Conservation (phyloP, 2,888 invertebrate genomes). For the Cantharis flavilabris region DNA sequence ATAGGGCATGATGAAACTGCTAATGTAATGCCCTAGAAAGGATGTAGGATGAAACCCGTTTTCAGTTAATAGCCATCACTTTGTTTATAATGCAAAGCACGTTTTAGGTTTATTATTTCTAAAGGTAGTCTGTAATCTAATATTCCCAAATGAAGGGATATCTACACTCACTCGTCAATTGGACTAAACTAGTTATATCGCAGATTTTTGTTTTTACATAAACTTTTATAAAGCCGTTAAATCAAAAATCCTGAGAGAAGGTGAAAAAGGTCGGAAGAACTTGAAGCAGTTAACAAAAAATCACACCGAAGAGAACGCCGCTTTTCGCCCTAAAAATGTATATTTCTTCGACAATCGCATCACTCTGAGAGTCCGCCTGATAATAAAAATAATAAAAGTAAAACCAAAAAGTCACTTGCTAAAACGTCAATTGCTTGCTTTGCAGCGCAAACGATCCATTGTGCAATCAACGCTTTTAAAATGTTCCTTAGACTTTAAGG, state of each 20-base stretch:
- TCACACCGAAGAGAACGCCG: background rate
- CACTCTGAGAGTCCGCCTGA: background rate
- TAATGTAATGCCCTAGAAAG: constrained; percentile 27
- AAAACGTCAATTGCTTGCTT: background rate
- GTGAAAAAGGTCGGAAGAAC: background rate
- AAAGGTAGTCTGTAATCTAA: constrained; percentile 29
- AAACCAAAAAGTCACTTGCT: background rate
- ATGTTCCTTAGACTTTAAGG: background rate
- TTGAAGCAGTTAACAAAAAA: background rate
- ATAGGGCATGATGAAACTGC: constrained; percentile 30
- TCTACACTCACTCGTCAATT: constrained; percentile 14
- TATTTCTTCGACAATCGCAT: background rate
- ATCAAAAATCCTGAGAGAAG: background rate
- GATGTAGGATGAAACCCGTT: constrained; percentile 26
- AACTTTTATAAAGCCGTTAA: background rate
- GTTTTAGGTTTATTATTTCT: constrained; percentile 29
- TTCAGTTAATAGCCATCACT: constrained; percentile 26
- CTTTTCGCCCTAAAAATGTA: background rate
- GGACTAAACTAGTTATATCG: constrained; percentile 2
- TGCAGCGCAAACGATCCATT: background rate
- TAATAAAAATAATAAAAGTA: background rate
- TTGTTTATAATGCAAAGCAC: constrained; percentile 29
- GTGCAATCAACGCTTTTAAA: background rate
- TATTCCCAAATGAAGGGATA: constrained; percentile 26
- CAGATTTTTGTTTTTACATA: background rate